phyloP scores from a whole-genome alignment of 2,113 vertebrate species.

The Pampusana beccarii region DNA sequence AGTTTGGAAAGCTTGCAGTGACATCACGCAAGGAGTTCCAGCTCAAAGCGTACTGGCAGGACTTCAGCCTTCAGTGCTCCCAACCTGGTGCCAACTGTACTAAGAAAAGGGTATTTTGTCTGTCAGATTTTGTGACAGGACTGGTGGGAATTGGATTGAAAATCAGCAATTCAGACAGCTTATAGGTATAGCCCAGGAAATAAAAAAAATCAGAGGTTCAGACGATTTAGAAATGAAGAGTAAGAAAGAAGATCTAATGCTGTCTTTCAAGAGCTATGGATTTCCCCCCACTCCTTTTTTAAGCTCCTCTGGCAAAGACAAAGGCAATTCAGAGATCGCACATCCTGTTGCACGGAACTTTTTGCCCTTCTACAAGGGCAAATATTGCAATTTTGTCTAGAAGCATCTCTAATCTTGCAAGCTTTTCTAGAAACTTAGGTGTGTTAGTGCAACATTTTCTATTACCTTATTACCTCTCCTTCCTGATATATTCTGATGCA shows the following conservation, averaged over 20 bases:
- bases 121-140: conserved; percentile 18
- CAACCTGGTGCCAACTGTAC: not conserved
- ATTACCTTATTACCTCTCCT: not conserved
- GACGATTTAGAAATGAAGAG: conserved; percentile 13
- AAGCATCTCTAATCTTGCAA: not conserved
- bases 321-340: not conserved
- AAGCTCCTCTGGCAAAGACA: not conserved
- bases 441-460: not conserved
- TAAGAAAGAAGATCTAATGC: not conserved
- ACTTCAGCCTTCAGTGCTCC: not conserved
- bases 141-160: conserved; percentile 4
- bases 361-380: not conserved
- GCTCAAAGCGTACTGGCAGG: not conserved
- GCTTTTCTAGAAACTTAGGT: not conserved
- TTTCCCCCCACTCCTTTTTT: not conserved
- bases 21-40: not conserved
- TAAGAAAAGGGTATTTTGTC: not conserved
- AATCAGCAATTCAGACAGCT: conserved; percentile 1
- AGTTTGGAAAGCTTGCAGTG: not conserved
- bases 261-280: not conserved
- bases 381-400: not conserved
- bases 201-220: conserved; percentile 17
- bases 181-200: conserved; percentile 16
- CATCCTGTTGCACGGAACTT: not conserved
- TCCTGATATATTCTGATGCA: not conserved